Conservation (phyloP, 2,888 invertebrate genomes). For the Andrena praecox region DNA sequence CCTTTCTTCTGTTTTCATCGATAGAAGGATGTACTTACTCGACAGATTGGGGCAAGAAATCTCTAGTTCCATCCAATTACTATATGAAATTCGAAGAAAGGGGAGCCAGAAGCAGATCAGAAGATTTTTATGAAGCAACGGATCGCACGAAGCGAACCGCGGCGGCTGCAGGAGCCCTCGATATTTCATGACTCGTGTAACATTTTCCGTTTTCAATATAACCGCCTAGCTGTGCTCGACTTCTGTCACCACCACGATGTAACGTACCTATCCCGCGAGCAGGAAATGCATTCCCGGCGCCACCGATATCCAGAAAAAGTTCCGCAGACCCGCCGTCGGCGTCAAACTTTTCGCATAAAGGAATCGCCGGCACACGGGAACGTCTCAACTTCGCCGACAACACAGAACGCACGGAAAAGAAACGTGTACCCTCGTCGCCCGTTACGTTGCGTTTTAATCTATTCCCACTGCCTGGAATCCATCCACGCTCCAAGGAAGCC, state of each 20-base stretch:
- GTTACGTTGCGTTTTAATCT: constrained; percentile 8
- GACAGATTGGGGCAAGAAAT: background rate
- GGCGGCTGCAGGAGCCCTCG: constrained; percentile 27
- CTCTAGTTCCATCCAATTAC: background rate
- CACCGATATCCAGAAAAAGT: constrained; percentile 57
- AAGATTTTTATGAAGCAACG: constrained; percentile 23
- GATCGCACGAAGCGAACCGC: constrained; percentile 21
- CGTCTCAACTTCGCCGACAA: constrained; percentile 37
- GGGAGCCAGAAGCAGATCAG: background rate
- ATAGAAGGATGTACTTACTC: background rate
- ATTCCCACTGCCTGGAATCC: background rate
- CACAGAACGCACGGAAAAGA: constrained; percentile 33
- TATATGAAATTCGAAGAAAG: background rate
- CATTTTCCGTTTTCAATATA: constrained; percentile 61
- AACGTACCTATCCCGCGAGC: constrained; percentile 36
- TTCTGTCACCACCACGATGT: constrained; percentile 53
- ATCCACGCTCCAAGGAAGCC: background rate
- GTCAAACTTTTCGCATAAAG: constrained; percentile 61
- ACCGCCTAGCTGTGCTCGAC: constrained; percentile 52
- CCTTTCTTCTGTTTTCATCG: background rate
- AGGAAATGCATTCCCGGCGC: constrained; percentile 46
- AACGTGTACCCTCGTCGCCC: background rate
- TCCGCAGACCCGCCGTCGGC: constrained; percentile 31
- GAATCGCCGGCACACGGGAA: constrained; percentile 34
- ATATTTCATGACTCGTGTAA: constrained; percentile 54